These are phyloP conservation scores for Teleiodes luculella DNA, from an alignment of 2,888 invertebrate species.

Conservation along the genomic window DNA sequence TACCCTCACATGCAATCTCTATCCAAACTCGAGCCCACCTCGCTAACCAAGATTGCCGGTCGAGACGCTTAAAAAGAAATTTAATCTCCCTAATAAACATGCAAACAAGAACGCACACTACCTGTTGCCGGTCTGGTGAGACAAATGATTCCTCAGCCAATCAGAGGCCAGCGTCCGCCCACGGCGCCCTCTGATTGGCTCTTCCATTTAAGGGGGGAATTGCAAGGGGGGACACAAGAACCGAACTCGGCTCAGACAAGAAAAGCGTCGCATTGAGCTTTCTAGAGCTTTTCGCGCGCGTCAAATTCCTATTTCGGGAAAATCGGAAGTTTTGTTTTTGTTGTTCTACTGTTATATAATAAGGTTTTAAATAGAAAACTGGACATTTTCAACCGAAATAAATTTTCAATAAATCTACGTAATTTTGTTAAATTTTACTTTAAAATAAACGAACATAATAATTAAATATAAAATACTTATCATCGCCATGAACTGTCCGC, in stretches of 20 bases:
- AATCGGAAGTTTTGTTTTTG: constrained; percentile 15
- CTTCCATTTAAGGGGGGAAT: constrained; percentile 46
- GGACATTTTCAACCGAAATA: not conserved
- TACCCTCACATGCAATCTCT: not conserved
- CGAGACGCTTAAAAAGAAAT: constrained; percentile 70
- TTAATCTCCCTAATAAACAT: constrained; percentile 77
- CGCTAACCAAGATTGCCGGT: constrained; percentile 55
- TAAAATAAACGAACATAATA: not conserved
- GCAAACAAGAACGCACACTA: constrained; percentile 73
- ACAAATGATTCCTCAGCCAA: constrained; percentile 64
- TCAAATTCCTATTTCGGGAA: constrained; percentile 30
- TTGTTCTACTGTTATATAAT: constrained; percentile 10
- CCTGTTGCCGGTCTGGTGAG: constrained; percentile 77
- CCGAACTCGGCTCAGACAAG: constrained; percentile 66
- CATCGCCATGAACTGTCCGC: constrained; percentile 10
- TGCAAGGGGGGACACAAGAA: constrained; percentile 48
- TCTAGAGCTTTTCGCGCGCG: constrained; percentile 73
- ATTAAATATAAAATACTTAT: not conserved
- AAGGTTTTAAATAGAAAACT: not conserved
- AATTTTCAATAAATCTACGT: not conserved
- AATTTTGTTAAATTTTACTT: not conserved
- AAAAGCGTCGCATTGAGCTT: constrained; percentile 77
- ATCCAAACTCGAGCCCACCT: not conserved
- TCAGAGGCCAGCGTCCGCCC: constrained; percentile 67
- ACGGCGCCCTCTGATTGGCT: constrained; percentile 62